phyloP scores from a whole-genome alignment of 2,888 invertebrate species.

The Drosophila subsilvestris region DNA sequence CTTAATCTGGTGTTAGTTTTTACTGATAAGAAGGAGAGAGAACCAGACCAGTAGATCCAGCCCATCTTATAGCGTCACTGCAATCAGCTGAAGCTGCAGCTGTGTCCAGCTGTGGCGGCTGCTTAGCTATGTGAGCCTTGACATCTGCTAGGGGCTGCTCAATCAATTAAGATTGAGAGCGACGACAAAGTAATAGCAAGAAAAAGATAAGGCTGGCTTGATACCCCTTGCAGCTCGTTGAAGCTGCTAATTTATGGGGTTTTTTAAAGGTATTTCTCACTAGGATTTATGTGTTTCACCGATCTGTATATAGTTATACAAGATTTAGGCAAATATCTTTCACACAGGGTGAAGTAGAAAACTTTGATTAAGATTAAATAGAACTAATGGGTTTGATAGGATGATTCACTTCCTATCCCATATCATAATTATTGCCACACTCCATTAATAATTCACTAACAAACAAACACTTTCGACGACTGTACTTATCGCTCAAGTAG shows the following conservation, averaged over 20 bases:
- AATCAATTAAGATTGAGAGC: neutral
- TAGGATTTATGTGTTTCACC: too few species aligned
- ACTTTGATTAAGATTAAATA: too few species aligned
- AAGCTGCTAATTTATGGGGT: too few species aligned
- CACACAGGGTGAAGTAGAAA: neutral
- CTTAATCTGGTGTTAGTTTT: neutral
- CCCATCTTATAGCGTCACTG: neutral
- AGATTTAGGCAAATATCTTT: too few species aligned
- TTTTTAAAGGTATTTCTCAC: too few species aligned
- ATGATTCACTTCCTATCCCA: too few species aligned
- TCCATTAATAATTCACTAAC: too few species aligned
- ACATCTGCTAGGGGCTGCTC: slow-evolving; percentile 48
- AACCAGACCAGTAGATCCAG: neutral
- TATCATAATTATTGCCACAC: neutral
- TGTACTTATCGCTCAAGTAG: slow-evolving; percentile 17
- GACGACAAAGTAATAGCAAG: slow-evolving; percentile 19
- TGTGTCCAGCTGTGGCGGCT: slow-evolving; percentile 6
- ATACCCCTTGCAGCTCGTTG: neutral
- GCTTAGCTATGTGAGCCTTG: slow-evolving; percentile 26
- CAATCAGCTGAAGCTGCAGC: slow-evolving; percentile 2
- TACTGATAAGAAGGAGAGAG: slow-evolving; percentile 9
- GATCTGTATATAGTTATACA: too few species aligned
- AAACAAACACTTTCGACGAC: neutral
- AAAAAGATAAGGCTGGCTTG: neutral
- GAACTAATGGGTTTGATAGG: too few species aligned